Evolutionary conservation across 2,888 invertebrate species (phyloP).

Genomic region (Ceriagrion tenellum): DNA sequence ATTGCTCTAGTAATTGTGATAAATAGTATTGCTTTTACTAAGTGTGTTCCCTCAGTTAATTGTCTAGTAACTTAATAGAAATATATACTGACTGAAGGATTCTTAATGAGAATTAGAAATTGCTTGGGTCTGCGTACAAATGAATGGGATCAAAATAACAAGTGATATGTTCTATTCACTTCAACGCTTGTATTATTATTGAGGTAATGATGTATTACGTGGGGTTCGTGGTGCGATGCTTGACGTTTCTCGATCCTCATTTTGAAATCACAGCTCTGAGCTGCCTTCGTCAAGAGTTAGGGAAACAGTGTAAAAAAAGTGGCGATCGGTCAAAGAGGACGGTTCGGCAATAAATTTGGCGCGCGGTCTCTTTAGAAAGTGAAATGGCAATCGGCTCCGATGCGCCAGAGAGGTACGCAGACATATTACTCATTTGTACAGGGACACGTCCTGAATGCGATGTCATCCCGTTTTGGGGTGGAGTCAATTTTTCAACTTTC

Average conservation of each 20-base stretch:
- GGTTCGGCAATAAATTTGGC: not conserved
- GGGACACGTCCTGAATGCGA: not conserved
- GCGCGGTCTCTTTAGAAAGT: not conserved
- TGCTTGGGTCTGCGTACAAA: no score
- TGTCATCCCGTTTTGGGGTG: not conserved
- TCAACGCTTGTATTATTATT: no score
- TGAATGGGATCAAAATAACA: no score
- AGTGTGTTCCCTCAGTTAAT: no score
- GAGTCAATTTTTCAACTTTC: not conserved
- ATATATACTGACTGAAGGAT: no score
- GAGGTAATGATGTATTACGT: not conserved
- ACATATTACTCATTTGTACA: not conserved
- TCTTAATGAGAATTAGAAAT: no score
- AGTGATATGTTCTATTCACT: no score
- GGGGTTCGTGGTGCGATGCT: no score
- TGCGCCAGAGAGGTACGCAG: not conserved
- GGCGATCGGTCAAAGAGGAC: not conserved
- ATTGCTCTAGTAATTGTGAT: no score
- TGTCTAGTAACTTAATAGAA: no score
- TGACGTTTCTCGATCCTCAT: no score
- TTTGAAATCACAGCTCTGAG: not conserved
- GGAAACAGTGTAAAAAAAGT: not conserved
- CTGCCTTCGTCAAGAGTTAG: not conserved
- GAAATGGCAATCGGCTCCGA: not conserved
- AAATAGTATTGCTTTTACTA: no score